A percentile compares a stretch with the other conserved stretches of the same genome.
Conservation (phyloP, 2,888 invertebrate genomes). For the Mechanitis messenoides region DNA sequence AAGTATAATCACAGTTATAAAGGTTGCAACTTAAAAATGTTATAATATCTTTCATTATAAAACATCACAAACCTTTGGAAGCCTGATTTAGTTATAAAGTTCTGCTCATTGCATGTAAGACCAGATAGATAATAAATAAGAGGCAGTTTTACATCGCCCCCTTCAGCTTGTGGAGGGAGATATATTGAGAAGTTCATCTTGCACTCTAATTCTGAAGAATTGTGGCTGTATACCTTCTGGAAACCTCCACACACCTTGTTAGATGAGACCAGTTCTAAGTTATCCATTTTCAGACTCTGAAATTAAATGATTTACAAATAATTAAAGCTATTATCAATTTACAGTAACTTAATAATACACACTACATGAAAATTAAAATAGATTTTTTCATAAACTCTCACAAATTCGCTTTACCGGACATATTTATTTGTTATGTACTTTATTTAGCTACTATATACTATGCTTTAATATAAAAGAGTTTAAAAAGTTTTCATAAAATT, state of each 20-base stretch:
- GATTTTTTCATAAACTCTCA: too few species aligned
- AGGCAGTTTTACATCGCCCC: constrained; percentile 80
- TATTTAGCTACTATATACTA: too few species aligned
- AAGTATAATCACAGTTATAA: neutral
- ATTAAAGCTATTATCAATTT: neutral
- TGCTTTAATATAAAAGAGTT: too few species aligned
- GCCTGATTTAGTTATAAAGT: constrained; percentile 97
- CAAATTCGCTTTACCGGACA: too few species aligned
- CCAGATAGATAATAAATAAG: constrained; percentile 95
- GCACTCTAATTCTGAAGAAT: constrained; percentile 87
- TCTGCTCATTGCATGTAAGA: constrained; percentile 94
- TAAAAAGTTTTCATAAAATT: too few species aligned
- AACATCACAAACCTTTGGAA: constrained; percentile 80
- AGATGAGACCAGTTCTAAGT: constrained; percentile 78
- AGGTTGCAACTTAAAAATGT: constrained; percentile 8
- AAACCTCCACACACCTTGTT: constrained; percentile 88
- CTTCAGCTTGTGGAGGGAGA: constrained; percentile 85
- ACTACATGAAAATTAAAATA: too few species aligned
- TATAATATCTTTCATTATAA: constrained; percentile 13
- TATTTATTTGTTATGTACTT: too few species aligned
- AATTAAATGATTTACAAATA: constrained; percentile 8
- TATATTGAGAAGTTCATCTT: constrained; percentile 96
- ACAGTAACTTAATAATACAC: too few species aligned
- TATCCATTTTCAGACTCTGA: constrained; percentile 56
- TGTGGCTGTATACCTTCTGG: constrained; percentile 90